phyloP scores from a whole-genome alignment of 1,140 invertebrate genomes.

The Maconellicoccus hirsutus region DNA sequence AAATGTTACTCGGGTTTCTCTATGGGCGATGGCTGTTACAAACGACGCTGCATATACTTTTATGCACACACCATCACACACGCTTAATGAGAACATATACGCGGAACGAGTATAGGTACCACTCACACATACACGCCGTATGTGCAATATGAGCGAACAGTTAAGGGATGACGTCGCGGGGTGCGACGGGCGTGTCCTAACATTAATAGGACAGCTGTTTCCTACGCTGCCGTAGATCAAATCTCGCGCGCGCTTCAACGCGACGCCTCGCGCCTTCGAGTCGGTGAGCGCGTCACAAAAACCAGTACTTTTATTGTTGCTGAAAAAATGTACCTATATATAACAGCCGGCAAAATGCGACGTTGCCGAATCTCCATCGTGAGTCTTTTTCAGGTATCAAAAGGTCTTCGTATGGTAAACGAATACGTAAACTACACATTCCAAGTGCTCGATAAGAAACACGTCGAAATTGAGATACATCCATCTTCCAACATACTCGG shows the following conservation, averaged over 20 bases:
- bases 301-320: slow-evolving; percentile 21
- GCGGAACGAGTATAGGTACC: not conserved
- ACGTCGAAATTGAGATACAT: too few relatives aligned
- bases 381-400: slow-evolving; percentile 23
- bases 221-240: slow-evolving; percentile 18
- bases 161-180: slow-evolving; percentile 13
- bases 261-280: not conserved
- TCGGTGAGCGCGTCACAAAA: slow-evolving; percentile 6
- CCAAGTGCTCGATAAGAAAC: too few relatives aligned
- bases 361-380: not conserved
- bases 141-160: slow-evolving; percentile 4
- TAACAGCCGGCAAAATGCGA: slow-evolving; percentile 12
- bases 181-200: slow-evolving; percentile 17
- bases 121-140: not conserved
- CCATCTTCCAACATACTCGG: too few relatives aligned
- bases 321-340: slow-evolving; percentile 20
- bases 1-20: not conserved
- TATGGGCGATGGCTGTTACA: not conserved
- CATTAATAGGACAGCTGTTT: slow-evolving; percentile 21
- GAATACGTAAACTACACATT: too few relatives aligned
- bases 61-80: not conserved
- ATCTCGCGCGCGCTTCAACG: slow-evolving; percentile 14
- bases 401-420: not conserved
- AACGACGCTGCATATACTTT: not conserved
- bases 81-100: not conserved